Evolutionary conservation across 2,113 vertebrate genomes (phyloP), one percentile per base, ranked within the genome.

Genomic region (Oreochromis aureus): DNA sequence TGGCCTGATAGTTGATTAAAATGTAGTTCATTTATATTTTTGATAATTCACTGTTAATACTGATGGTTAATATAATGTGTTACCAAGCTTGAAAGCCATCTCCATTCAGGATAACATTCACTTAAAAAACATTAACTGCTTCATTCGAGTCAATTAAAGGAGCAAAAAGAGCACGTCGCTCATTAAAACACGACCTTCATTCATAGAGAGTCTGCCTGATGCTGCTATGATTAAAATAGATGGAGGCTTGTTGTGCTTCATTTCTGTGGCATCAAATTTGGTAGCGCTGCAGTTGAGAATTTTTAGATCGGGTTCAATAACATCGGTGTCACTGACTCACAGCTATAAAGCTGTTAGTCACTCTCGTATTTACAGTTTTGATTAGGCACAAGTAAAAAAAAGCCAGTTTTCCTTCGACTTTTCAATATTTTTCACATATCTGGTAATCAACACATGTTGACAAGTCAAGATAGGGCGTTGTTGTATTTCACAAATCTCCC

Each of bases 361-460:
- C 44, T 76, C 71, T 76, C 24, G 3, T 76, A 76, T 48, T 48
- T 76, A 76, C 44, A 48, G 71, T 30, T 76, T 76, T 76, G 15
- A 76, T 76, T 76, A 48, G 41, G 22, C 41, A 30, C 15, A 27
- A 76, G 22, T 46, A 4, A 6, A 7, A 27, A 46, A 46, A 44
- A 11, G 12, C 0, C 36, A 5, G n/a, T 71, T 71, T 27, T 76
- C 24, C 24, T 24, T 76, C 1, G 2, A 76, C 2, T 76, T 73
- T 73, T 54, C 51, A 54, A n/a, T 22, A 22, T 54, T 54, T 54
- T 10, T 30, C 10, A 30, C 41, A 10, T 5, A 2, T 76, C 41
- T 48, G 69, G 15, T 48, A 76, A 48, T 48, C 24, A 30, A 11
- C 22, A 19, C 15, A 5, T 11, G 24, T 48, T 18, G 41, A 18